These are phyloP conservation scores for Microcebus lehilahytsara DNA, from an alignment of 2,113 vertebrate genomes.

Conservation along the genomic window DNA sequence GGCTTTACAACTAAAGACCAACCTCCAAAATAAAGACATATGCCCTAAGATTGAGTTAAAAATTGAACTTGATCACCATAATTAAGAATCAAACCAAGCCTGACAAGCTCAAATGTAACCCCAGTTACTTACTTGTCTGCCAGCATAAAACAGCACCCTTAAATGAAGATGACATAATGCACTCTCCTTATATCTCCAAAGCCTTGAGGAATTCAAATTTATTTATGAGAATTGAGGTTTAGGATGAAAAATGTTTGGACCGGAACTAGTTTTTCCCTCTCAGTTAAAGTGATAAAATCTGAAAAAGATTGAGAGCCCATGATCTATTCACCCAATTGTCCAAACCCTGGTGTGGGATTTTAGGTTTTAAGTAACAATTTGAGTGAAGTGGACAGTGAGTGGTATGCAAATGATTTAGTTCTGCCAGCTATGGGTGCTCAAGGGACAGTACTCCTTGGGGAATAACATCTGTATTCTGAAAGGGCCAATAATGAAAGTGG, in stretches of 20 bases:
- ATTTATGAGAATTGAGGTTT: neutral
- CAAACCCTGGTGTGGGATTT: accelerated
- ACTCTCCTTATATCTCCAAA: neutral
- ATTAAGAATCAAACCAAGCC: neutral
- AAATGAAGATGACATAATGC: neutral
- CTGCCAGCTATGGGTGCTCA: neutral
- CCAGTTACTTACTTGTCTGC: neutral
- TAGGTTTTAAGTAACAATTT: neutral
- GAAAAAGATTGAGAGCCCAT: neutral
- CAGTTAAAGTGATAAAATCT: neutral
- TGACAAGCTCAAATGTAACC: neutral
- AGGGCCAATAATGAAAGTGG: accelerated
- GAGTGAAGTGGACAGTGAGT: accelerated
- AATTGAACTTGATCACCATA: neutral
- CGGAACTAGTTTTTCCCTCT: neutral
- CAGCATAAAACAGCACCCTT: neutral
- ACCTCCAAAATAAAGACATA: neutral
- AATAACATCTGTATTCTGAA: neutral
- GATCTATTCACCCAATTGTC: neutral
- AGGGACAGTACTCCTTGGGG: accelerated
- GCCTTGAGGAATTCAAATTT: neutral
- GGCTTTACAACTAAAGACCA: neutral
- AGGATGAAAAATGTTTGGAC: neutral
- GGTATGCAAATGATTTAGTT: neutral
- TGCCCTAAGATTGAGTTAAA: neutral